These are phyloP conservation scores for Jacana jacana DNA, from an alignment of 2,113 vertebrate genomes.

Conservation along the genomic window DNA sequence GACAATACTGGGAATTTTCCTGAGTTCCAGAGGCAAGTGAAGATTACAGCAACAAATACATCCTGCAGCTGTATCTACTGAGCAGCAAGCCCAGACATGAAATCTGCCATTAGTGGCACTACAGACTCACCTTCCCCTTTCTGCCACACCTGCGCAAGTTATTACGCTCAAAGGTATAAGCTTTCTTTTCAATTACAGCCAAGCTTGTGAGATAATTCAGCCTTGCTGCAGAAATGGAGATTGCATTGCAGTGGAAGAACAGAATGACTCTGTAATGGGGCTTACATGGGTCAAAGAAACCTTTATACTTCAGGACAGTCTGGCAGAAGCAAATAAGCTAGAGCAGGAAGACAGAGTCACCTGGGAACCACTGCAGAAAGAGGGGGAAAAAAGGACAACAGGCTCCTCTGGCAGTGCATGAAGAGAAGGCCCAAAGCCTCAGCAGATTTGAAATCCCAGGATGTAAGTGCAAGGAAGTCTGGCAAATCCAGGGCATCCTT, in stretches of 20 bases:
- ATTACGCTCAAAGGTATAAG: slow-evolving; percentile 46
- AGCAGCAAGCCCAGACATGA: slow-evolving; percentile 37
- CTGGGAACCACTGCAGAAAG: background rate
- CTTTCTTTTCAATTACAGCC: slow-evolving; percentile 19
- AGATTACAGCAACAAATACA: background rate
- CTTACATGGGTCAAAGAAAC: background rate
- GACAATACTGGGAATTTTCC: background rate
- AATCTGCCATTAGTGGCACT: background rate
- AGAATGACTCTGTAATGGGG: background rate
- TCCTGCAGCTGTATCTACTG: background rate
- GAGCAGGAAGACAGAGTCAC: background rate
- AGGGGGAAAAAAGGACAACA: background rate
- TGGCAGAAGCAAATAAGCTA: slow-evolving; percentile 4
- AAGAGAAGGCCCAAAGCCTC: background rate
- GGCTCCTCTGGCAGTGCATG: background rate
- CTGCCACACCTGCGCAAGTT: slow-evolving; percentile 43
- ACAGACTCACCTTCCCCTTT: background rate
- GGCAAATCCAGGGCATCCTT: background rate
- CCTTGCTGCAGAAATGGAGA: background rate
- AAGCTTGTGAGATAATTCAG: background rate
- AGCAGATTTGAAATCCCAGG: background rate
- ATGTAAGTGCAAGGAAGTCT: background rate
- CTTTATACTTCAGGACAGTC: background rate
- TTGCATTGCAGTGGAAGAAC: background rate
- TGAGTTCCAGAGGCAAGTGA: background rate